Evolutionary conservation across 2,888 invertebrate genomes (phyloP).

Genomic region (Polietes domitor): DNA sequence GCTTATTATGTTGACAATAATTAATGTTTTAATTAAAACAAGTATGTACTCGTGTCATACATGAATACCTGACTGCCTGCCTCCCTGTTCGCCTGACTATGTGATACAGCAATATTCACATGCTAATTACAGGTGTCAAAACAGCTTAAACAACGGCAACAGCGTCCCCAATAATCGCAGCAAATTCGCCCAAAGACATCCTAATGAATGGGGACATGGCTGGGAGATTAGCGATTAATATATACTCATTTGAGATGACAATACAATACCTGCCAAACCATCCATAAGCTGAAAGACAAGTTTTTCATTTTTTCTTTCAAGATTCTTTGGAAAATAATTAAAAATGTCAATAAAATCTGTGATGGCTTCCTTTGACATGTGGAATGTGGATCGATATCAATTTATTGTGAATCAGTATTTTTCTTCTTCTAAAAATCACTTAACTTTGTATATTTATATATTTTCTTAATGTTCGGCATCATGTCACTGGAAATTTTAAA

Average conservation of each 20-base stretch:
- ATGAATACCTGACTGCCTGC: no score
- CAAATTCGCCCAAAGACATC: background rate
- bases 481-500: background rate
- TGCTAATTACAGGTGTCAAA: constrained; percentile 63
- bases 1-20: constrained; percentile 56
- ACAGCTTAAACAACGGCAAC: constrained; percentile 43
- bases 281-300: constrained; percentile 14
- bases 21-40: constrained; percentile 62
- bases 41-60: background rate
- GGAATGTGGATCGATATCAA: background rate
- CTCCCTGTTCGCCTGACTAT: no score
- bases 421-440: background rate
- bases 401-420: background rate
- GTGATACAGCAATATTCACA: background rate
- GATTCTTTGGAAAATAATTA: background rate
- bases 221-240: no score
- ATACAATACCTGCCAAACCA: constrained; percentile 27
- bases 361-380: background rate
- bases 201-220: no score
- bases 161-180: background rate
- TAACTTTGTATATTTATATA: constrained; percentile 2
- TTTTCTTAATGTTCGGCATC: background rate
- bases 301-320: background rate
- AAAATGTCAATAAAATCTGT: constrained; percentile 23
- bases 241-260: constrained; percentile 27